phyloP scores from a whole-genome alignment of 2,797 vertebrate species.

The Smutsia gigantea region DNA sequence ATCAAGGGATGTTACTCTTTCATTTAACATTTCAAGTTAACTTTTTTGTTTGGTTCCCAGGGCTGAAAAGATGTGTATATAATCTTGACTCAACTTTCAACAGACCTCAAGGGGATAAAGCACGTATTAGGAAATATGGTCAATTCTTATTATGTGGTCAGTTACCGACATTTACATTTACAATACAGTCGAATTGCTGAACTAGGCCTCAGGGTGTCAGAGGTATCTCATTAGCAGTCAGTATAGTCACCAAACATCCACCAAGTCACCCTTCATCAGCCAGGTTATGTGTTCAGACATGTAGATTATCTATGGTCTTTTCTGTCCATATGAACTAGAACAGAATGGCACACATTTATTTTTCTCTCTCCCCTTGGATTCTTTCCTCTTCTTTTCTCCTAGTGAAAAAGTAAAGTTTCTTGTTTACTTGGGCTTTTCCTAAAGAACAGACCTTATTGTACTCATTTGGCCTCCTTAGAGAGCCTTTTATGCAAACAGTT shows the following conservation, averaged over 20 bases:
- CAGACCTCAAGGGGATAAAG: neutral
- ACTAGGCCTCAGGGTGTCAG: neutral
- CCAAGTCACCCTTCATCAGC: neutral
- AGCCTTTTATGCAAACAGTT: slow-evolving; percentile 66
- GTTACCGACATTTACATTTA: neutral
- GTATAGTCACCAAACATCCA: neutral
- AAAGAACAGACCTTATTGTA: slow-evolving; percentile 56
- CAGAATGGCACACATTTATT: neutral
- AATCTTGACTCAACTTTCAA: neutral
- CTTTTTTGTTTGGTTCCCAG: neutral
- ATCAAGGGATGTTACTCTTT: neutral
- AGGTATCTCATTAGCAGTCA: neutral
- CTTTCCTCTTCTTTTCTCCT: slow-evolving; percentile 21
- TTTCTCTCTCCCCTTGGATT: neutral
- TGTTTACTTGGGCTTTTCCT: slow-evolving; percentile 64
- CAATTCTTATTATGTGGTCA: neutral
- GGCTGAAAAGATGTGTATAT: neutral
- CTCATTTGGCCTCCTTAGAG: slow-evolving; percentile 44
- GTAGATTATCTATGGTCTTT: neutral
- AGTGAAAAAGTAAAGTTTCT: slow-evolving; percentile 42
- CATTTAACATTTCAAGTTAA: neutral
- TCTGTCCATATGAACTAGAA: neutral
- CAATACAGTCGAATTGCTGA: neutral
- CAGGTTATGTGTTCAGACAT: neutral
- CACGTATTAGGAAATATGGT: neutral